Base-by-base conservation (phyloP, 2,888 invertebrate species). In the Bellardia bayeri region DNA sequence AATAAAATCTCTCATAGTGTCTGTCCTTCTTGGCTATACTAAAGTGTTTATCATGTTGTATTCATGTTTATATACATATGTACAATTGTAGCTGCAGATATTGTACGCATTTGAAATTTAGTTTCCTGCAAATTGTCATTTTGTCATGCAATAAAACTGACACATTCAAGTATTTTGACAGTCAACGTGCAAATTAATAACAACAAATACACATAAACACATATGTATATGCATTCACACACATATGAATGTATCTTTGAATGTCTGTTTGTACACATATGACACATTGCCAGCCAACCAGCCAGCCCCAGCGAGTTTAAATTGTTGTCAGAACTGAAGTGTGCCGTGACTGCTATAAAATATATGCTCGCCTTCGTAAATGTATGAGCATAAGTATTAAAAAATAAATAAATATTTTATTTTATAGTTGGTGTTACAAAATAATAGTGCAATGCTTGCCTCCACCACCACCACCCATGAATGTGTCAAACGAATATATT, bases 141-240 rank as follows among this genome's bases (percentile, higher is more conserved):
- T 40, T 87, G 84, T 68, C 76, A 74, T 51, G 54, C 72, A 82
- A 64, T 64, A 75, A 79, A 75, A 75, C 74, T 79, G 79, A 82
- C 87, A 82, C 64, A 42, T 79, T 85, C 69, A 79, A 79, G 82
- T 87, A 71, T 82, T 87, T 79, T 87, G 78, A 82, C 87, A 85
- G 79, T 69, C 40, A 69, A 76, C 45, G 75, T 75, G 37, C 76
- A 75, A 64, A 76, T 63, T 69, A 80, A 68, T 68, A 80, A 33
- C 61, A 85, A 75, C 68, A 75, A 56, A 13, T 61, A 49, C 68
- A 66, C 71, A 37, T 40, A 56, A 30, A 16, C 7, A 37, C 56
- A 49, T 49, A 49, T 23, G 23, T 23, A 23, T 23, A 23, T 23
- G 23, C 23, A 16, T 8, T 56, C 16, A 71, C 23, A 78, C 9